Evolutionary conservation across 2,888 invertebrate species (phyloP).

Genomic region (Vandiemenella viatica): DNA sequence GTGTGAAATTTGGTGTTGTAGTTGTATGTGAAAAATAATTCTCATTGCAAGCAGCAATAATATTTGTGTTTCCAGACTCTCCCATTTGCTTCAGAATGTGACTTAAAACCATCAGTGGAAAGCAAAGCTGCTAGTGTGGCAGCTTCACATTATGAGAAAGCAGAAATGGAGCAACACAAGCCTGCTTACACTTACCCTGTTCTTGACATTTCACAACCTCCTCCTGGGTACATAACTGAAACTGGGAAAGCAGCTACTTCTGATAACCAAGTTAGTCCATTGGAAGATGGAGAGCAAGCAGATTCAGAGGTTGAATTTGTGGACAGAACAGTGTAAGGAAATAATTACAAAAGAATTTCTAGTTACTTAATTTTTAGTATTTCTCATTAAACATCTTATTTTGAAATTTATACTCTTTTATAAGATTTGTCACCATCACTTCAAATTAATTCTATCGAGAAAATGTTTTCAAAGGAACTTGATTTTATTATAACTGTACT

Average conservation of each 20-base stretch:
- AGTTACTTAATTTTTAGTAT: too few relatives aligned
- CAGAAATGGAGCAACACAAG: slow-evolving; percentile 13
- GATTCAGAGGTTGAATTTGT: slow-evolving; percentile 40
- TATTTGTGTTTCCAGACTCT: slow-evolving; percentile 33
- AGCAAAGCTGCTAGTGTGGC: slow-evolving; percentile 9
- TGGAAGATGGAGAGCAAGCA: slow-evolving; percentile 30
- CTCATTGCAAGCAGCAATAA: background rate
- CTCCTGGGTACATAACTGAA: slow-evolving; percentile 34
- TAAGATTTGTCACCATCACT: too few relatives aligned
- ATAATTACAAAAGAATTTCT: too few relatives aligned
- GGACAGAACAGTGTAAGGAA: slow-evolving; percentile 17
- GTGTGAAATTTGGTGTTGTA: background rate
- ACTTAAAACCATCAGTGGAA: slow-evolving; percentile 34
- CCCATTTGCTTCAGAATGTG: slow-evolving; percentile 49
- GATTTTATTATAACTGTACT: too few relatives aligned
- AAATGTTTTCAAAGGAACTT: too few relatives aligned
- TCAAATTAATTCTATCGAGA: too few relatives aligned
- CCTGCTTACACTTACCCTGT: slow-evolving; percentile 18
- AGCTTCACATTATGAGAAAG: slow-evolving; percentile 8
- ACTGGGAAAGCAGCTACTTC: slow-evolving; percentile 22
- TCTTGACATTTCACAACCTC: slow-evolving; percentile 30
- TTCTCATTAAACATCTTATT: too few relatives aligned
- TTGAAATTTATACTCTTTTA: too few relatives aligned
- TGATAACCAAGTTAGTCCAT: slow-evolving; percentile 26
- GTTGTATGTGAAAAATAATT: background rate